Base-by-base conservation (phyloP, 2,113 vertebrate genomes). In the Lepus timidus region DNA sequence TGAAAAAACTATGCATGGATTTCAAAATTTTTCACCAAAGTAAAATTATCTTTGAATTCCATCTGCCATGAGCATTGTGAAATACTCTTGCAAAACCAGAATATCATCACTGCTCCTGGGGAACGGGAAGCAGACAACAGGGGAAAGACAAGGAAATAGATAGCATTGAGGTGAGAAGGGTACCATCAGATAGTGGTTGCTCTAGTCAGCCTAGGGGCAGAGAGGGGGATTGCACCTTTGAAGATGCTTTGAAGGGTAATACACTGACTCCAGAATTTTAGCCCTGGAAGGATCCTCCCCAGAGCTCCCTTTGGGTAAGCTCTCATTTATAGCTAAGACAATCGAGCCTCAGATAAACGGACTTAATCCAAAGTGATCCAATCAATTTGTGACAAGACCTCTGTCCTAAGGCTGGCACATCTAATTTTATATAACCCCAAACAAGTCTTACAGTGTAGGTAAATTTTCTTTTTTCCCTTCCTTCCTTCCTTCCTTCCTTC, bases 191-290 rank as follows among this genome's bases (percentile, higher is more conserved):
- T 3, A 13, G 16, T 20, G 27, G 7, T 25, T 44, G 13, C 20
- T 25, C 36, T 19, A 86, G 80, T 83, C 51, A 55, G 17, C 87
- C 87, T 90, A 65, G 80, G 87, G 95, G 89, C 9, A 2, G 19
- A 71, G 90, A 82, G 14, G 20, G 39, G 55, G 87, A 90, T 5
- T 89, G 33, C 67, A 20, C 1, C 8, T 39, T 12, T 70, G 71
- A 44, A 64, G 33, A 68, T 33, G 49, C 58, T 91, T 75, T 83
- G 20, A 73, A 22, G 6, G 76, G n/a, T 1, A 65, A 29, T 6
- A 79, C 11, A 8, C 90, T n/a, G 36, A 55, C 5, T 55, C 7
- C 2, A 39, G 36, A 92, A 62, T 58, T 22, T 64, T 16, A 87
- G 29, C 36, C 73, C 25, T 27, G 16, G 33, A 90, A 89, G 27